Evolutionary conservation across 1,140 invertebrate species (phyloP).

Genomic region (Bombyx mori): DNA sequence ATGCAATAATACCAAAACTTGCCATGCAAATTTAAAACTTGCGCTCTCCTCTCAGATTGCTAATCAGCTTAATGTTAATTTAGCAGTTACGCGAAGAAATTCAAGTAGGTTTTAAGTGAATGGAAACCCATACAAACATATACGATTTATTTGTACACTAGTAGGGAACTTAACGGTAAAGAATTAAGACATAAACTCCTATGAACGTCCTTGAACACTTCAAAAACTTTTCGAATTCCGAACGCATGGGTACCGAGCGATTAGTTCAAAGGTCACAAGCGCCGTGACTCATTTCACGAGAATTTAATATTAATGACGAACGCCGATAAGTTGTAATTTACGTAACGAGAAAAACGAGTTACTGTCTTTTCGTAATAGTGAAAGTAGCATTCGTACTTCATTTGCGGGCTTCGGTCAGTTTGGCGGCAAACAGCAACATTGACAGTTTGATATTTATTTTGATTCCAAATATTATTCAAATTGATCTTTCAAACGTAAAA

Average conservation of each 20-base stretch:
- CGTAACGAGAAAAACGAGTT: slow-evolving; percentile 16
- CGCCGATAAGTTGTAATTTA: background rate
- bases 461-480: slow-evolving; percentile 16
- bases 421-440: slow-evolving; percentile 42
- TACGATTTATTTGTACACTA: slow-evolving; percentile 1
- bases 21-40: slow-evolving; percentile 8
- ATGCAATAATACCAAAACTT: background rate
- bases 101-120: slow-evolving; percentile 22
- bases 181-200: slow-evolving; percentile 13
- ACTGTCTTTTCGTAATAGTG: slow-evolving; percentile 38
- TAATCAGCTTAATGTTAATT: background rate
- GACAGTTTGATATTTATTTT: slow-evolving; percentile 30
- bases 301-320: slow-evolving; percentile 24
- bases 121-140: slow-evolving; percentile 34
- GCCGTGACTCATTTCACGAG: slow-evolving; percentile 19
- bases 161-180: slow-evolving; percentile 7
- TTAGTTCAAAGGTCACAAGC: slow-evolving; percentile 12
- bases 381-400: slow-evolving; percentile 34
- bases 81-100: slow-evolving; percentile 6
- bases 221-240: slow-evolving; percentile 28
- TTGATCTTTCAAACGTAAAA: slow-evolving; percentile 11
- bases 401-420: slow-evolving; percentile 38
- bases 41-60: slow-evolving; percentile 1
- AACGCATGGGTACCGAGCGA: slow-evolving; percentile 16
- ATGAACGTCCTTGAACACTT: slow-evolving; percentile 17